Evolutionary conservation across 2,797 vertebrate species (phyloP).

Genomic region (Borostomias antarcticus): DNA sequence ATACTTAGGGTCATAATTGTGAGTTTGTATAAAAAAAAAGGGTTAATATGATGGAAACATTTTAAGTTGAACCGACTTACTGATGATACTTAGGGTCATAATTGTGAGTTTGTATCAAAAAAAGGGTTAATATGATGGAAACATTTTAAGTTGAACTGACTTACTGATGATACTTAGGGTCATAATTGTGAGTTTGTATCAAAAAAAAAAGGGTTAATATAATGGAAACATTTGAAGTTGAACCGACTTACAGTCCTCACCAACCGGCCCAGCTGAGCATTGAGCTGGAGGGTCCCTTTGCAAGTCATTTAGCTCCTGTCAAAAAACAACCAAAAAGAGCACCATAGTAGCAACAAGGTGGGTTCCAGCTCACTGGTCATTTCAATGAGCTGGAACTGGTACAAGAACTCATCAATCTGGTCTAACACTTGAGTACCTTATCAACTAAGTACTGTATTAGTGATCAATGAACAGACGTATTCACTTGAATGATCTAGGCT

Average conservation of each 20-base stretch:
- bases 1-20: no score
- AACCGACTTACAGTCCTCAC: constrained; percentile 73
- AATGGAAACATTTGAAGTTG: not conserved
- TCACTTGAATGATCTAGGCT: no score
- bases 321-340: constrained; percentile 8
- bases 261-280: constrained; percentile 78
- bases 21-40: not conserved
- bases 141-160: no score
- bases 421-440: no score
- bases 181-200: not conserved
- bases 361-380: no score
- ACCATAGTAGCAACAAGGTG: not conserved
- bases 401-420: no score
- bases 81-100: not conserved
- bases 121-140: no score
- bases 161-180: no score
- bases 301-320: constrained; percentile 73
- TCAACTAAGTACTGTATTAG: no score
- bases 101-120: no score
- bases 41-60: not conserved
- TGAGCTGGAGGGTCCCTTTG: constrained; percentile 75
- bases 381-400: no score
- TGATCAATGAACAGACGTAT: no score
- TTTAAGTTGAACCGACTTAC: constrained; percentile 56
- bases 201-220: not conserved